Percentiles rank a stretch among this genome's conserved stretches.
phyloP scores from a whole-genome alignment of 2,113 vertebrate genomes.

The Gadus macrocephalus region DNA sequence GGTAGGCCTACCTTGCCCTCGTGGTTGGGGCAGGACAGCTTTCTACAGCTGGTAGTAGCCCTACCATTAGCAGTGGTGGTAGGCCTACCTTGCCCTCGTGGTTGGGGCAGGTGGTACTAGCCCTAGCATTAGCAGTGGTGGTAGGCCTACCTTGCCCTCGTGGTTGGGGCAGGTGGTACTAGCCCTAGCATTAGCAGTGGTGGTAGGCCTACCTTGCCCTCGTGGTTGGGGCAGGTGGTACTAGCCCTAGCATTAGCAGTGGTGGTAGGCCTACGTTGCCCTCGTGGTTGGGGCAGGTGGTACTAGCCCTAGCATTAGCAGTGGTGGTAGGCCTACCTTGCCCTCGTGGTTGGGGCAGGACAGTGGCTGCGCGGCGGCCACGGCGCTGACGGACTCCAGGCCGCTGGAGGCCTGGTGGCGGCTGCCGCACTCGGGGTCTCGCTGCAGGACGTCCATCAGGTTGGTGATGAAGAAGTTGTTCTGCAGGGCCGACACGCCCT shows the following conservation, averaged over 20 bases:
- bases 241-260: background rate
- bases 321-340: slow-evolving; percentile 49
- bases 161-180: too few relatives aligned
- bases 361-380: slow-evolving; percentile 75
- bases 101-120: too few relatives aligned
- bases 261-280: slow-evolving; percentile 60
- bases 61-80: too few relatives aligned
- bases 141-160: too few relatives aligned
- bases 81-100: too few relatives aligned
- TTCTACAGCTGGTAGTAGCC: too few relatives aligned
- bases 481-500: slow-evolving; percentile 88
- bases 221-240: background rate
- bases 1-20: too few relatives aligned
- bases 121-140: too few relatives aligned
- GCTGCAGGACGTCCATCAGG: slow-evolving; percentile 92
- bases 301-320: background rate
- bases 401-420: slow-evolving; percentile 74
- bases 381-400: slow-evolving; percentile 78
- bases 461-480: slow-evolving; percentile 98
- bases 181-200: background rate
- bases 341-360: slow-evolving; percentile 93
- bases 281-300: slow-evolving; percentile 84
- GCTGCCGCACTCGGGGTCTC: slow-evolving; percentile 71
- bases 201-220: background rate
- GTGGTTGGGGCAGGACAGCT: too few relatives aligned